Base-by-base conservation (phyloP, 2,113 vertebrate genomes). In the Tapirus terrestris region DNA sequence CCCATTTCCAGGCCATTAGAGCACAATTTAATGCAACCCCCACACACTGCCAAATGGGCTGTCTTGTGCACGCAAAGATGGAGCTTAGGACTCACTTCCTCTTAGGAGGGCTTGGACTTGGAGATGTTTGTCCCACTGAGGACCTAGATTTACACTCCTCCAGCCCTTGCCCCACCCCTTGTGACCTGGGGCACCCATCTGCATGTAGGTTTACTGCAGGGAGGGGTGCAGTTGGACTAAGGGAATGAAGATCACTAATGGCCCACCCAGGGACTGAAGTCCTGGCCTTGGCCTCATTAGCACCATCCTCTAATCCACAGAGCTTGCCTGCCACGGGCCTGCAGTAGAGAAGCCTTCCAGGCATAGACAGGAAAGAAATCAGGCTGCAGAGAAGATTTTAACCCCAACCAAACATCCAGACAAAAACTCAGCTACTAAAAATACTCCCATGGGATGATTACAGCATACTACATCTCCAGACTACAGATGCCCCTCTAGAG, bases 351-450 rank as follows among this genome's bases (percentile, higher is more conserved):
- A 92, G 53, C 56, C 85, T 89, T 94, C 43, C 51, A 48, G 95
- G 87, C 65, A 95, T 23, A 72, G 63, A 75, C 39, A 48, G 56
- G 70, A 96, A 86, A 90, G 79, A 92, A 96, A 95, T 91, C 84
- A 94, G 90, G 51, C 79, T 92, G 39, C 63, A 90, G 73, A 94
- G 58, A 95, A 39, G 10, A 86, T 75, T 93, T 83, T 76, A 61
- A n/a, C 25, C 6, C 25, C 58, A 87, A 84, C 12, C 17, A 60
- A 89, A 86, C 20, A 65, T 75, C 14, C 16, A 75, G 56, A 85
- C 31, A 48, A 80, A 86, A 97, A 73, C 18, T 80, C 53, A 65
- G 6, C 72, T 53, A 77, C 53, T 81, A 70, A 70, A 88, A 87
- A n/a, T 58, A 51, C n/a, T 90, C 76, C 48, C 43, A 45, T 16